These are phyloP conservation scores for Ptyas mucosa DNA, from an alignment of 2,113 vertebrate species.

Conservation along the genomic window DNA sequence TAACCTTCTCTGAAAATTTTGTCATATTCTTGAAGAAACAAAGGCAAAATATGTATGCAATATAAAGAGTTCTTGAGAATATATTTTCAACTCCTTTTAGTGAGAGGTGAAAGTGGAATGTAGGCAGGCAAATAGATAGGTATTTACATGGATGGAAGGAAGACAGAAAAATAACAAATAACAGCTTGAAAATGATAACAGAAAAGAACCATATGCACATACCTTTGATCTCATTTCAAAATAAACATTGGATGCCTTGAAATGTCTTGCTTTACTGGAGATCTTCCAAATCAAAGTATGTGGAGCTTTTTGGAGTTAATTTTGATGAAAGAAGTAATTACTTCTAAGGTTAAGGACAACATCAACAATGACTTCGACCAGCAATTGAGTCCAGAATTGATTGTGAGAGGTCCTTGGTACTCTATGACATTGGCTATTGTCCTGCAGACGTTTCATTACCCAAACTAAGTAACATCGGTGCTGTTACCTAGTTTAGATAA, in stretches of 20 bases:
- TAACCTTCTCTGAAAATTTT: neutral
- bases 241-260: neutral
- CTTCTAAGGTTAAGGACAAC: neutral
- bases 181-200: neutral
- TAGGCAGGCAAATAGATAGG: neutral
- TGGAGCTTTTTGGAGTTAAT: neutral
- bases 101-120: neutral
- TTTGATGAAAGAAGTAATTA: neutral
- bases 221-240: neutral
- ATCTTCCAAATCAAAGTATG: neutral
- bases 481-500: too few species aligned
- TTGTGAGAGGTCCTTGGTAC: neutral
- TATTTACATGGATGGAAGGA: neutral
- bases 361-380: neutral
- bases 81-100: neutral
- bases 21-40: neutral
- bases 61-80: neutral
- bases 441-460: neutral
- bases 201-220: neutral
- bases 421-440: too few species aligned
- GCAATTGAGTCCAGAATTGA: neutral
- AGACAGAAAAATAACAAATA: neutral
- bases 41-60: neutral
- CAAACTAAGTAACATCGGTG: neutral
- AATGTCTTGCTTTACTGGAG: neutral